phyloP scores from a whole-genome alignment of 2,888 invertebrate genomes.

The Aethes cnicana region DNA sequence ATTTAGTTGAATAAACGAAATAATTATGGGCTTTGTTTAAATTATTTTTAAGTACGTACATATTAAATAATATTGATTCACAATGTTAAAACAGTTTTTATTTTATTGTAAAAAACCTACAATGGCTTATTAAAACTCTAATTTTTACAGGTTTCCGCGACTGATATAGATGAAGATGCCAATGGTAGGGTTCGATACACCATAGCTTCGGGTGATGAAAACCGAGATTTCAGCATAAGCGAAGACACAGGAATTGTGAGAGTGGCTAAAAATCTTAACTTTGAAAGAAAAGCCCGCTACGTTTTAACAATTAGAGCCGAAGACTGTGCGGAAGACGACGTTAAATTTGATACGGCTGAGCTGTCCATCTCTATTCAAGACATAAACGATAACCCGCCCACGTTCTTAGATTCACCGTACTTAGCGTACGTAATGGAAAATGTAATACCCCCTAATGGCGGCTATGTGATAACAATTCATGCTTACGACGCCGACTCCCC shows the following conservation, averaged over 20 bases:
- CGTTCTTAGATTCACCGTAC: constrained; percentile 97
- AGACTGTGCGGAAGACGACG: constrained; percentile 90
- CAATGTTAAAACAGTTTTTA: too few species aligned
- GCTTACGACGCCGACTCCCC: constrained; percentile 96
- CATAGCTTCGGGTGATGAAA: constrained; percentile 93
- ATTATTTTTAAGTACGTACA: too few species aligned
- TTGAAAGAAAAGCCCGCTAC: constrained; percentile 93
- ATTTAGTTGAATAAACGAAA: constrained; percentile 6
- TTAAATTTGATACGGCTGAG: constrained; percentile 89
- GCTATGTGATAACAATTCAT: constrained; percentile 90
- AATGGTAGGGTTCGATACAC: constrained; percentile 97
- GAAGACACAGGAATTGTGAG: constrained; percentile 95
- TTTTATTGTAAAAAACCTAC: too few species aligned
- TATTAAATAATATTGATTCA: too few species aligned
- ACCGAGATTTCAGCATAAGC: constrained; percentile 94
- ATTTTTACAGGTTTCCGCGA: constrained; percentile 88
- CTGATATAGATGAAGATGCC: constrained; percentile 92
- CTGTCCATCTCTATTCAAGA: constrained; percentile 93
- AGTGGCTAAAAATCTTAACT: constrained; percentile 96
- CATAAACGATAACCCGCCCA: constrained; percentile 96
- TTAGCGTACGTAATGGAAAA: constrained; percentile 96
- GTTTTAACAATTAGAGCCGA: constrained; percentile 92
- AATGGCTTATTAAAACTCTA: constrained; percentile 10
- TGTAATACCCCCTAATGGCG: constrained; percentile 89
- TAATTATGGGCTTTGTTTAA: too few species aligned